A percentile compares a stretch with the other conserved stretches of the same genome.
Evolutionary conservation across 1,140 invertebrate species (phyloP).

Genomic region (Drosophila triauraria): DNA sequence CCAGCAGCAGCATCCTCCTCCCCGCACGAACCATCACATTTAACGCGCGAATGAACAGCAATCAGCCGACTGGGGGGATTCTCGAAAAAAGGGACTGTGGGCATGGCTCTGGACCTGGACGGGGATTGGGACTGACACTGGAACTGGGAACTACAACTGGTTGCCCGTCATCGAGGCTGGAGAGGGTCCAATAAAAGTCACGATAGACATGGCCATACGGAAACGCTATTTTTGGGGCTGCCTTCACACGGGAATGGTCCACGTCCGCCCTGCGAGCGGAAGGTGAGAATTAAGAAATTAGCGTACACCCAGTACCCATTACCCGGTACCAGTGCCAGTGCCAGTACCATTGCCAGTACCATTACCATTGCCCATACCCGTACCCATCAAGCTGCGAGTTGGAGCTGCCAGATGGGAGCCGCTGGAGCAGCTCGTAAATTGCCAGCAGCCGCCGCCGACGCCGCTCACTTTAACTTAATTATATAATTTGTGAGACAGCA

Average conservation of each 20-base stretch:
- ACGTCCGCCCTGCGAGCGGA: conserved; percentile 73
- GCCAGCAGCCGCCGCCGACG: conserved; percentile 51
- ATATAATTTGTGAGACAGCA: conserved; percentile 72
- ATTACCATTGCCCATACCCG: conserved; percentile 6
- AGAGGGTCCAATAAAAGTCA: conserved; percentile 77
- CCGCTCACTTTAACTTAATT: conserved; percentile 81
- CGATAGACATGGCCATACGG: conserved; percentile 78
- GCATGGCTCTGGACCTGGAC: conserved; percentile 32
- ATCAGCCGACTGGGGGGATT: conserved; percentile 50
- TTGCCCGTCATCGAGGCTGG: not conserved
- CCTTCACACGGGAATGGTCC: conserved; percentile 68
- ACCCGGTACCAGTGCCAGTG: conserved; percentile 18
- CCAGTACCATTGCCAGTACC: conserved; percentile 1
- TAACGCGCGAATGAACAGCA: conserved; percentile 78
- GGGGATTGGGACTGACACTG: conserved; percentile 41
- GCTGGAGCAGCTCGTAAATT: conserved; percentile 58
- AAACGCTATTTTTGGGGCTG: conserved; percentile 68
- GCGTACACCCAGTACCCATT: conserved; percentile 40
- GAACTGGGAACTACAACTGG: conserved; percentile 50
- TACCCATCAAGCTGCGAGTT: conserved; percentile 26
- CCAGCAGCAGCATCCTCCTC: conserved; percentile 24
- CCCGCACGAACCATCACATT: conserved; percentile 46
- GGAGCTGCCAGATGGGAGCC: conserved; percentile 46
- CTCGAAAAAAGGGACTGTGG: conserved; percentile 31
- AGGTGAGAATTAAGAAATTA: conserved; percentile 85